Evolutionary conservation across 2,888 invertebrate genomes (phyloP), one percentile per base, ranked within the genome.

Genomic region (Cheilosia vulpina): DNA sequence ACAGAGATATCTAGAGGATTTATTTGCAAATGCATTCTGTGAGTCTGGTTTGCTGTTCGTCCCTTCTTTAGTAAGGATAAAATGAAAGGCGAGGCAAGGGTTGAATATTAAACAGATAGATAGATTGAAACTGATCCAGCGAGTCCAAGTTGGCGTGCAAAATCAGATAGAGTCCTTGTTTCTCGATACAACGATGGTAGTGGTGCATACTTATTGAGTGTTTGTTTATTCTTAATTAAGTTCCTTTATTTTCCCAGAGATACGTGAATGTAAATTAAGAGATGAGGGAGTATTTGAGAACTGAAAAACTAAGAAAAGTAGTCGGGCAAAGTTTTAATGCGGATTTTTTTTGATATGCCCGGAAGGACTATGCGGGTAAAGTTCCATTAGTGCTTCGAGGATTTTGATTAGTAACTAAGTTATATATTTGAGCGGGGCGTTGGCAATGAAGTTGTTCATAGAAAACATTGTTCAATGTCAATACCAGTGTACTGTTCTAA

Each of bases 1-100:
- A 72, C 58, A 73, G 72, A 77, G 60, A 72, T 68, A 21, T 24
- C 13, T 66, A 57, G 17, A 58, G 78, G 68, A 79, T 79, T 79
- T 43, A 75, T 79, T 58, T 73, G 57, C 11, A 78, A 73, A 69
- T 75, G 62, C 77, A 77, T 45, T 68, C 41, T 11, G 38, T 63
- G 27, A 7, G 21, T 15, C 55, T 15, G 15, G 1, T 7, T 11
- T 34, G 21, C 43, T 69, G 24, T 57, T 31, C 21, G 27, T 21
- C 4, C 47, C 4, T 19, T 38, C 4, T 9, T 53, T 15, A 27
- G 13, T 9, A 17, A 43, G 52, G 60, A 52, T 52, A 58, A 66
- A 66, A 52, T 43, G 47, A 52, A 50, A 66, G 57, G 27, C 58
- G 58, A 41, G 21, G 57, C 66, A 45, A 45, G 76, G 45, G 58